phyloP scores from a whole-genome alignment of 2,113 vertebrate genomes.

The Balaenoptera acutorostrata region DNA sequence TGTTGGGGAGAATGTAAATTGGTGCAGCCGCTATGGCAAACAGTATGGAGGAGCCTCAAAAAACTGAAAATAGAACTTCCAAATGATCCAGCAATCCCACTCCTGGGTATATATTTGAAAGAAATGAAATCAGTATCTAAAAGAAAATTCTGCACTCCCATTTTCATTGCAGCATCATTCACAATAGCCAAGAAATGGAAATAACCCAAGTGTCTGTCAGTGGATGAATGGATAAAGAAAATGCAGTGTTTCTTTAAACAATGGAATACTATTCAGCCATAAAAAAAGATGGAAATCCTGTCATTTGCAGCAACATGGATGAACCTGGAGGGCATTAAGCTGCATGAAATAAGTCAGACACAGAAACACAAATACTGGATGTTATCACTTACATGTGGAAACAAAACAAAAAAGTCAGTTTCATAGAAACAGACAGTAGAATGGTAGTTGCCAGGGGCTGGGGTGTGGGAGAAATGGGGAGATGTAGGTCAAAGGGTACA shows the following conservation, averaged over 20 bases:
- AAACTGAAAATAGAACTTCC: neutral
- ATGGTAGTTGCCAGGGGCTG: neutral
- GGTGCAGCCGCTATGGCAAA: neutral
- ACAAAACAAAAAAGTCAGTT: neutral
- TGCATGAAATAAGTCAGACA: neutral
- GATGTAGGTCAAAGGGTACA: neutral
- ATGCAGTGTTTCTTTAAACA: neutral
- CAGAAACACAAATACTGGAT: neutral
- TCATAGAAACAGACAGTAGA: neutral
- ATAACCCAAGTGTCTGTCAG: neutral
- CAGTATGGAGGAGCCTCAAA: neutral
- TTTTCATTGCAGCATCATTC: neutral
- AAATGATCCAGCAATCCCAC: neutral
- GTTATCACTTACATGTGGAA: neutral
- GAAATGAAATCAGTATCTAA: neutral
- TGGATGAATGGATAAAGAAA: neutral
- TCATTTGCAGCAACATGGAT: neutral
- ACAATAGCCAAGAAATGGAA: neutral
- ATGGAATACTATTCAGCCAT: neutral
- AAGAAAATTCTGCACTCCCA: neutral
- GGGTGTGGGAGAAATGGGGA: neutral
- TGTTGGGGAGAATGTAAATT: neutral
- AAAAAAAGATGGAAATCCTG: neutral
- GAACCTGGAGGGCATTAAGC: neutral
- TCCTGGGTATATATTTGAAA: neutral